Percentiles rank a stretch among this genome's conserved stretches.
Conservation (phyloP, 2,888 invertebrate genomes). For the Cantharis nigra region DNA sequence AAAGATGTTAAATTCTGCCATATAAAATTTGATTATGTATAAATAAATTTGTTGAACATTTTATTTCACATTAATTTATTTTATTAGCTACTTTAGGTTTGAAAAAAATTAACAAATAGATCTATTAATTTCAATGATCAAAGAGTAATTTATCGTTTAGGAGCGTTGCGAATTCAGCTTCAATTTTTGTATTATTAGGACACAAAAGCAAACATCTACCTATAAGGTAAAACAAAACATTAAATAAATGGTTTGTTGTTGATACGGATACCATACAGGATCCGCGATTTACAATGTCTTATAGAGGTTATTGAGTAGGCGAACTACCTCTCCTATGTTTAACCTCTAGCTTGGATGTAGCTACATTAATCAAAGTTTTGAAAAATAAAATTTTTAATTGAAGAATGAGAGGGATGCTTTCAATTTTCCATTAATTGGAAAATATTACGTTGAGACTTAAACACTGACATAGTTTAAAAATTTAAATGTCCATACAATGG, state of each 20-base stretch:
- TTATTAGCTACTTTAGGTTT: too few relatives aligned
- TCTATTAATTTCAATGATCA: background rate
- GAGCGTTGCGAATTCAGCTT: background rate
- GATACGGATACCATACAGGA: background rate
- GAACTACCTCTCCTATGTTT: background rate
- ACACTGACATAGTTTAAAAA: background rate
- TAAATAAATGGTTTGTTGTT: background rate
- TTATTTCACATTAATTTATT: background rate
- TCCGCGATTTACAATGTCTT: background rate
- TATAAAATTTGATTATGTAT: background rate
- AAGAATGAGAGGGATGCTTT: background rate
- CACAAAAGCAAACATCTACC: background rate
- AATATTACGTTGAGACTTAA: background rate
- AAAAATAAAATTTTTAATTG: background rate
- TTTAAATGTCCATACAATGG: background rate
- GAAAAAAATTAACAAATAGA: background rate
- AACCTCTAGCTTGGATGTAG: background rate
- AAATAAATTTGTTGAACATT: background rate
- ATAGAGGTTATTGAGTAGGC: background rate
- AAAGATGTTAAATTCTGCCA: background rate
- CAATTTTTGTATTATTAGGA: background rate
- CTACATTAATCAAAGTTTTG: background rate
- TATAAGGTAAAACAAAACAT: background rate
- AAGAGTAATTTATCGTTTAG: background rate
- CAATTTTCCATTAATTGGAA: background rate